phyloP scores from a whole-genome alignment of 2,797 vertebrate species.

The Trachurus trachurus region DNA sequence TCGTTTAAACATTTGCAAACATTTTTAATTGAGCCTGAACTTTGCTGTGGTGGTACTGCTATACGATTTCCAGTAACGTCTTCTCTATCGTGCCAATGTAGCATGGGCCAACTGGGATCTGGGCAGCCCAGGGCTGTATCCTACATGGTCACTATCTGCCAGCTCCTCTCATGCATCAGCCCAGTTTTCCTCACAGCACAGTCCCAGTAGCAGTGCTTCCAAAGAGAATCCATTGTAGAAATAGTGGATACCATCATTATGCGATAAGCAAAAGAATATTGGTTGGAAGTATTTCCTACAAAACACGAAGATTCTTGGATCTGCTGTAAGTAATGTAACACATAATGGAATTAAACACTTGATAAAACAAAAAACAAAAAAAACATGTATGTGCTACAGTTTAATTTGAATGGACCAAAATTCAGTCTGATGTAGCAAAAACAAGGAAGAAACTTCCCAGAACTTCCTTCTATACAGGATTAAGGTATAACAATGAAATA shows the following conservation, averaged over 20 bases:
- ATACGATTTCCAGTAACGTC: neutral
- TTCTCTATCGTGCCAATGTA: constrained; percentile 28
- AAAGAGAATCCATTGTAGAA: neutral
- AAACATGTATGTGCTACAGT: too few species aligned
- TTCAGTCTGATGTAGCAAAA: too few species aligned
- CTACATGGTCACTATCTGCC: constrained; percentile 48
- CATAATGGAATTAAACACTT: too few species aligned
- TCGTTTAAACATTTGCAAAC: neutral
- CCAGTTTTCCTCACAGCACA: constrained; percentile 29
- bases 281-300: neutral
- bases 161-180: constrained; percentile 38
- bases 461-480: neutral
- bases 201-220: constrained; percentile 6
- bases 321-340: neutral
- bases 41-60: constrained; percentile 4
- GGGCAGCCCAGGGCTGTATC: constrained; percentile 29
- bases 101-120: constrained; percentile 31
- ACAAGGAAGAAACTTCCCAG: too few species aligned
- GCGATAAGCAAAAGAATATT: too few species aligned
- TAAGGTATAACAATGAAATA: neutral
- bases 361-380: too few species aligned
- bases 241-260: neutral
- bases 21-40: neutral
- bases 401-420: too few species aligned
- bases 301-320: neutral